These are phyloP conservation scores for Iselma pallidipennis DNA, from an alignment of 2,888 invertebrate species.

Conservation along the genomic window DNA sequence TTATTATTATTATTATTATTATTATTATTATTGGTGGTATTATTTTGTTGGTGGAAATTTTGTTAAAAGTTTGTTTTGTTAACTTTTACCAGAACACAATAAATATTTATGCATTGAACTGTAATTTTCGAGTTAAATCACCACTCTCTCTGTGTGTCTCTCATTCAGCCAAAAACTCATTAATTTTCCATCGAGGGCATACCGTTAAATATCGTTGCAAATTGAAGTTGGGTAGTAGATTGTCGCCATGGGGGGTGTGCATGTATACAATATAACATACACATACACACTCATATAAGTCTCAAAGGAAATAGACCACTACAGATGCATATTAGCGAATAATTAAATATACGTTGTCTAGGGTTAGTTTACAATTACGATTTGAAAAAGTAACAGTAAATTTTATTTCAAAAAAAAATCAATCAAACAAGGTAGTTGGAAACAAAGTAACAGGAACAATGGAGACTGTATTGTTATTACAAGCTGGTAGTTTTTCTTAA, in stretches of 20 bases:
- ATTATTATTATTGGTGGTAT: no score
- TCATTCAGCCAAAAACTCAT: neutral
- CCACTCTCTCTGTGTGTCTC: no score
- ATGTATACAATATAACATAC: neutral
- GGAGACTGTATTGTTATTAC: neutral
- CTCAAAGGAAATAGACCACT: neutral
- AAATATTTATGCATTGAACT: no score
- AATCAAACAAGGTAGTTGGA: neutral
- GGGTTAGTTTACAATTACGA: neutral
- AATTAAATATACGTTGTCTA: neutral
- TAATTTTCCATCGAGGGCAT: neutral
- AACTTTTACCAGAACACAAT: no score
- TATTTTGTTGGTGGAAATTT: no score
- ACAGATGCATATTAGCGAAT: neutral
- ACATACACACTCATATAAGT: neutral
- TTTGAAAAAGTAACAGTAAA: neutral
- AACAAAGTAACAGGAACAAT: neutral
- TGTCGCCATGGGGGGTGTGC: neutral
- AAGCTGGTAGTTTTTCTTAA: constrained; percentile 1
- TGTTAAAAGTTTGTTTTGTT: no score
- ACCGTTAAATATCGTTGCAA: no score
- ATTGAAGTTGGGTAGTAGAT: neutral
- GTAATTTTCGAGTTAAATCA: neutral
- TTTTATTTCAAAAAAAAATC: neutral
- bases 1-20: no score